A percentile compares a stretch with the other conserved stretches of the same genome.
Evolutionary conservation across 2,113 vertebrate genomes (phyloP).

Genomic region (Stictonetta naevosa): DNA sequence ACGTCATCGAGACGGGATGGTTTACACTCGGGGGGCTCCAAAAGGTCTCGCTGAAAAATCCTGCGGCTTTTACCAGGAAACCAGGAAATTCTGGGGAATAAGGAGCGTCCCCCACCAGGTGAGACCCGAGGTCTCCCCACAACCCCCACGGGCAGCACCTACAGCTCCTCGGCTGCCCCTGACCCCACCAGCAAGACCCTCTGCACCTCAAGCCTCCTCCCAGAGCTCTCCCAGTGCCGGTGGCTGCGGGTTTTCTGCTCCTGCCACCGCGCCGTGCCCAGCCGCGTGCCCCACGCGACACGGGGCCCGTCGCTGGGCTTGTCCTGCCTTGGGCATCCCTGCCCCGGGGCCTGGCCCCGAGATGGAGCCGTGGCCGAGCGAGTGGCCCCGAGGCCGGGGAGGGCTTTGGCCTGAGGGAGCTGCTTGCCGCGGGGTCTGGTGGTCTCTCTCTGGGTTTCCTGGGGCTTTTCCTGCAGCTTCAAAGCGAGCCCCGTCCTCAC

Average conservation of each 20-base stretch:
- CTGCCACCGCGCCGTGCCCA: neutral
- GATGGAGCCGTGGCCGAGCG: neutral
- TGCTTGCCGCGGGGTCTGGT: accelerated
- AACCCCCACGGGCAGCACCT: too few relatives aligned
- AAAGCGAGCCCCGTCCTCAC: accelerated
- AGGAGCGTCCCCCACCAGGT: neutral
- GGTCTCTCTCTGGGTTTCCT: neutral
- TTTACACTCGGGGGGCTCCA: neutral
- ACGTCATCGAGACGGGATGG: neutral
- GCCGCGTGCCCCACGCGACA: neutral
- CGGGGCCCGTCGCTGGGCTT: neutral
- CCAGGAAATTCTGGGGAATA: neutral
- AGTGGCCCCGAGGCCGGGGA: too few relatives aligned
- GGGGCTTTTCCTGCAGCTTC: neutral
- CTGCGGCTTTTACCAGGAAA: accelerated
- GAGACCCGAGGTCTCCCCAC: too few relatives aligned
- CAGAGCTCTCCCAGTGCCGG: too few relatives aligned
- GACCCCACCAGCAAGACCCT: too few relatives aligned
- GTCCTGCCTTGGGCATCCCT: neutral
- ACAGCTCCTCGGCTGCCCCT: too few relatives aligned
- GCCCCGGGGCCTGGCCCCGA: neutral
- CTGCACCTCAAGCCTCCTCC: too few relatives aligned
- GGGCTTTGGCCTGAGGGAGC: accelerated
- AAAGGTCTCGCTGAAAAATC: neutral
- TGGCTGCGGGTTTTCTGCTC: too few relatives aligned